phyloP scores from a whole-genome alignment of 2,797 vertebrate species.

The Lophotriccus pileatus region DNA sequence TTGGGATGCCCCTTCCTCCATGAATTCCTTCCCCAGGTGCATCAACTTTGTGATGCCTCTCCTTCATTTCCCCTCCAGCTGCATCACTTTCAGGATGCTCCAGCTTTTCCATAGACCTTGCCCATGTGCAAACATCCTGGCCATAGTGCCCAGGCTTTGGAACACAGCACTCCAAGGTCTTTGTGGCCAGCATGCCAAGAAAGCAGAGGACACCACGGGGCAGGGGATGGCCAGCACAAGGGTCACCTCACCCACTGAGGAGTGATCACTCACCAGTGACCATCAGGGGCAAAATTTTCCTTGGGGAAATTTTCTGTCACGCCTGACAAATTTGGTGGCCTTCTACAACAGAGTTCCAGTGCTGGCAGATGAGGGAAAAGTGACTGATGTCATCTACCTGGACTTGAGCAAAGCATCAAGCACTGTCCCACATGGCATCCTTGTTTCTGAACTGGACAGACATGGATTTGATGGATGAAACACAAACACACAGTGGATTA shows the following conservation, averaged over 20 bases:
- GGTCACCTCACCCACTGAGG: not conserved
- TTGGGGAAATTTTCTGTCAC: not conserved
- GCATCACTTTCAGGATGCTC: not conserved
- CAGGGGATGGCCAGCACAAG: not conserved
- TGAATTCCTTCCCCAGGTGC: not conserved
- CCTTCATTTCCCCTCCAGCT: not conserved
- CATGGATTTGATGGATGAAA: not conserved
- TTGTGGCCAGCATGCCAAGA: not conserved
- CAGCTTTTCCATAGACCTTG: not conserved
- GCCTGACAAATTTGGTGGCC: not conserved
- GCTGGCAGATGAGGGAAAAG: not conserved
- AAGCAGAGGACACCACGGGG: not conserved
- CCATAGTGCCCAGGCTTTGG: not conserved
- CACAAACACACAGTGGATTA: not conserved
- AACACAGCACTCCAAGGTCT: not conserved
- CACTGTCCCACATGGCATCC: not conserved
- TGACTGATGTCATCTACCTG: not conserved
- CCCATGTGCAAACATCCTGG: rapidly evolving
- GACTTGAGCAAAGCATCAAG: not conserved
- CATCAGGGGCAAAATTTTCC: rapidly evolving
- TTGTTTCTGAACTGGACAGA: not conserved
- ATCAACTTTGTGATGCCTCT: not conserved
- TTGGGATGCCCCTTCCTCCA: not conserved
- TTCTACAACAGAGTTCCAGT: not conserved
- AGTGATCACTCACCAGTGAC: not conserved